Conservation (phyloP, 2,113 vertebrate species). For the Urocolius indicus region DNA sequence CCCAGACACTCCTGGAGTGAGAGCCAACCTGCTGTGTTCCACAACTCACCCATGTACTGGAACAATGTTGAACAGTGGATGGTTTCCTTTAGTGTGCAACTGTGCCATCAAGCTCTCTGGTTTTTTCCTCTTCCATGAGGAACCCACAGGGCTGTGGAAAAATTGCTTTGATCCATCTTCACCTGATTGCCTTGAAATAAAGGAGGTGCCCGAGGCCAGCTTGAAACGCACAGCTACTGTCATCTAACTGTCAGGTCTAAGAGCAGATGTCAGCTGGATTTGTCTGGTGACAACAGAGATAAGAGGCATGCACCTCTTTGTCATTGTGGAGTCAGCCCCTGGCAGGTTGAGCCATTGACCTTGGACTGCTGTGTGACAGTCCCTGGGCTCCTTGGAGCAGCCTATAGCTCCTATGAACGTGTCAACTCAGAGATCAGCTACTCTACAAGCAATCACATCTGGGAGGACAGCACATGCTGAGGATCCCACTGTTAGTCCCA, state of each 20-base stretch:
- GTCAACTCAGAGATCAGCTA: neutral
- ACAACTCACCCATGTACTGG: neutral
- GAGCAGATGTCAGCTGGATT: neutral
- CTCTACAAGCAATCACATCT: accelerated
- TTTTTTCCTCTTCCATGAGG: neutral
- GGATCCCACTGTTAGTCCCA: neutral
- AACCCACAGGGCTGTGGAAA: neutral
- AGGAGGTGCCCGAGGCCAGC: accelerated
- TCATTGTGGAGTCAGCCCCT: neutral
- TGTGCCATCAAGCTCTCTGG: neutral
- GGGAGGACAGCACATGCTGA: neutral
- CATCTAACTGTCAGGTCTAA: neutral
- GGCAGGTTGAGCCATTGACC: neutral
- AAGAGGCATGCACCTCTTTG: neutral
- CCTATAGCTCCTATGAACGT: neutral
- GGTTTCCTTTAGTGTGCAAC: neutral
- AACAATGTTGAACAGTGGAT: accelerated
- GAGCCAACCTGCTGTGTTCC: neutral
- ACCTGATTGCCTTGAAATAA: neutral
- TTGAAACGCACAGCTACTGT: neutral
- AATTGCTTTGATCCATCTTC: neutral
- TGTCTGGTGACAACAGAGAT: neutral
- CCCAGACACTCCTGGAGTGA: neutral
- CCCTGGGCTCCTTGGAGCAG: neutral
- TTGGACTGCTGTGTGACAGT: neutral